These are phyloP conservation scores for Tinea semifulvella DNA, from an alignment of 2,888 invertebrate genomes.

Conservation along the genomic window DNA sequence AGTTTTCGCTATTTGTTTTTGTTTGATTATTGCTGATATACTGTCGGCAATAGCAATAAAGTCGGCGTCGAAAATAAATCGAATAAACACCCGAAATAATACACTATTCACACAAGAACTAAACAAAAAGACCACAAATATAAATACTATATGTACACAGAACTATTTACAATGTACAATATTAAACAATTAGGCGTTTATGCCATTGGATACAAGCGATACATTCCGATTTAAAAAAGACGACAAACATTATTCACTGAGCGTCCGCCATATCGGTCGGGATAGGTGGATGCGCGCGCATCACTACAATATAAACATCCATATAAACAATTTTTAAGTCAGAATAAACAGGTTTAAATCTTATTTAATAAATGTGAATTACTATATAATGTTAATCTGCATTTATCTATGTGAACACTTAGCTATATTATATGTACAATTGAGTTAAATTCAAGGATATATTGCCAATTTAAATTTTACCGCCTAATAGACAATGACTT, in stretches of 20 bases:
- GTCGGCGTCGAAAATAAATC: conserved; percentile 71
- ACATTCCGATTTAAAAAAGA: conserved; percentile 67
- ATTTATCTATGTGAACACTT: too few relatives aligned
- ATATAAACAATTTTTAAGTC: conserved; percentile 12
- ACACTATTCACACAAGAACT: conserved; percentile 69
- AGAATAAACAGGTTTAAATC: too few relatives aligned
- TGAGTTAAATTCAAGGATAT: too few relatives aligned
- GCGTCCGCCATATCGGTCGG: conserved; percentile 64
- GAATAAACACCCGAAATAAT: conserved; percentile 67
- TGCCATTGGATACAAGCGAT: conserved; percentile 74
- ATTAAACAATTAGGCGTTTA: conserved; percentile 70
- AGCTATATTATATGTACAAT: too few relatives aligned
- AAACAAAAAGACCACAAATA: conserved; percentile 72
- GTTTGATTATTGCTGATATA: background rate
- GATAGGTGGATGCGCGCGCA: conserved; percentile 65
- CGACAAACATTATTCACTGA: conserved; percentile 62
- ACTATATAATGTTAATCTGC: too few relatives aligned
- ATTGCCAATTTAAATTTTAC: too few relatives aligned
- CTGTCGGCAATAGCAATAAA: conserved; percentile 21
- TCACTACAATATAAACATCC: conserved; percentile 59
- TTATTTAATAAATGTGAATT: too few relatives aligned
- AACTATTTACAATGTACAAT: conserved; percentile 79
- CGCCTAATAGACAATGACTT: too few relatives aligned
- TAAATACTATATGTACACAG: conserved; percentile 78
- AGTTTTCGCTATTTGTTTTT: background rate